Evolutionary conservation across 2,113 vertebrate species (phyloP).

Genomic region (Vombatus ursinus): DNA sequence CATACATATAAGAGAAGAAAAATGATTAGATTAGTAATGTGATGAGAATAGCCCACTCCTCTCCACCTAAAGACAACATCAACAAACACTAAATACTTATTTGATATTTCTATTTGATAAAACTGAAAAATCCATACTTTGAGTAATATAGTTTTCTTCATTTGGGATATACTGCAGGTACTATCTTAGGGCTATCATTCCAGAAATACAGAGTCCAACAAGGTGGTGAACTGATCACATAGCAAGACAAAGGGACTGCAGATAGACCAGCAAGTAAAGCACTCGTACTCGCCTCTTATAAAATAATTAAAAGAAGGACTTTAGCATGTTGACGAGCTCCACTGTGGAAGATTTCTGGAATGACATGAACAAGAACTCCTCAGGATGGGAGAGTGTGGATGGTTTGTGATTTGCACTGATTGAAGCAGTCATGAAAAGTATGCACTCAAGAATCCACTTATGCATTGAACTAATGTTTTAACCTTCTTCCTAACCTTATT

Average conservation of each 20-base stretch:
- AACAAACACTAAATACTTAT: neutral
- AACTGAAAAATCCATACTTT: neutral
- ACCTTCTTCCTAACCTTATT: neutral
- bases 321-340: neutral
- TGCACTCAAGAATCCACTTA: neutral
- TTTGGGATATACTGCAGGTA: neutral
- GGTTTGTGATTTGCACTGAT: neutral
- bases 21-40: neutral
- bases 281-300: neutral
- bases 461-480: neutral
- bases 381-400: neutral
- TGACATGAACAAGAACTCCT: neutral
- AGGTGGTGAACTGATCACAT: neutral
- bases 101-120: neutral
- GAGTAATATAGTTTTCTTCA: accelerated
- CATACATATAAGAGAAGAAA: neutral
- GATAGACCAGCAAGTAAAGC: neutral
- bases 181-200: neutral
- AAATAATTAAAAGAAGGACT: neutral
- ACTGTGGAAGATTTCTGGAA: neutral
- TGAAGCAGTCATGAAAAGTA: neutral
- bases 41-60: neutral
- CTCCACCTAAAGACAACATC: neutral
- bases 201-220: neutral
- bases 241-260: neutral